Base-by-base conservation (phyloP, 2,888 invertebrate genomes). In the Drosophila emarginata region DNA sequence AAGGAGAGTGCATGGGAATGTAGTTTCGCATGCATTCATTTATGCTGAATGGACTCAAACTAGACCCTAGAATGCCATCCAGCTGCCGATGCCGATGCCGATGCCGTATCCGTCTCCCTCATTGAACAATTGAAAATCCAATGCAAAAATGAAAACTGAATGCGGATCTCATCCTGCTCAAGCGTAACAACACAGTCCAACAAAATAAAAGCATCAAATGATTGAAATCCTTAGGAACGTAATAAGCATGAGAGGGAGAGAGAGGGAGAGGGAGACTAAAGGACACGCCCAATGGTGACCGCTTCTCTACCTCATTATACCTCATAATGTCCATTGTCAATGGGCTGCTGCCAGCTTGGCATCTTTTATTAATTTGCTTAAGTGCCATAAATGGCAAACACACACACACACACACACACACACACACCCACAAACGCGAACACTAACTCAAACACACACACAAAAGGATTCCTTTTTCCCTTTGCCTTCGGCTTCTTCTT, bases 361-460 rank as follows among this genome's bases (percentile, higher is more conserved):
- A 84, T 72, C 83, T 80, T 77, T 76, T 86, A 89, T 81, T 88
- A 87, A 87, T 87, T 89, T 88, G 82, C 74, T 79, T 80, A 88
- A 87, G 87, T 87, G 77, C 76, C 79, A 87, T 73, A 82, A 83
- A 87, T 74, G 75, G 82, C 86, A 79, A 74, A 76, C 65, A 71
- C 69, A 53, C 67, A 58, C 63, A 37, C 32, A 12, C 14, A 18
- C 18, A 52, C 21, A 39, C 39, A 39, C 37, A n/a, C 14, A 39
- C 14, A 39, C 37, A 37, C 37, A 57, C 83, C n/a, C n/a, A n/a
- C n/a, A n/a, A n/a, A n/a, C n/a, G n/a, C n/a, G n/a, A n/a, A n/a
- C n/a, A n/a, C 37, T 15, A 7, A 26, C 45, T 81, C 36, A 23
- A 7, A 26, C 50, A n/a, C n/a, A 87, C 37, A 37, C 37, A 57